Evolutionary conservation across 2,797 vertebrate genomes (phyloP), one percentile per base, ranked within the genome.

Genomic region (Galaxias olidus): DNA sequence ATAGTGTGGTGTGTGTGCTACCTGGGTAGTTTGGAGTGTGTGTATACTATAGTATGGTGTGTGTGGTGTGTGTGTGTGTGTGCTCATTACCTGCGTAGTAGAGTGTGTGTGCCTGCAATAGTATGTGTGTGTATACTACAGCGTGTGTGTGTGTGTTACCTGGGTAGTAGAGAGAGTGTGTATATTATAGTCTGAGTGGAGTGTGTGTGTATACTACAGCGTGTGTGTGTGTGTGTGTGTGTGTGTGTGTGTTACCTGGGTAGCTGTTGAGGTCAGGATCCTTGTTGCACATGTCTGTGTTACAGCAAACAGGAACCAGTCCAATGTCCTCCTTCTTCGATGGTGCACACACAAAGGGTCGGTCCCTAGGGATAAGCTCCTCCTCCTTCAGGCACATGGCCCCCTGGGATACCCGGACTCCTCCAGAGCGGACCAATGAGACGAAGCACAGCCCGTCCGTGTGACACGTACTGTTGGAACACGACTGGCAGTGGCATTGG

Each of bases 361-460:
- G 88, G 64, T 93, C 94, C 56, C 73, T 78, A n/a, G 94, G 94
- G 84, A 93, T 85, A 61, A 94, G 84, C 30, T 93, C 90, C 0
- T 62, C 72, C 74, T 90, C 73, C 65, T 87, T 83, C 79, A 93
- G 82, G 48, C 94, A 95, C 87, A 93, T 90, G 48, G 86, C 86
- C 14, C 90, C 91, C 71, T 84, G 90, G 66, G 60, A 47, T 46
- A 88, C 86, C 65, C 91, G 76, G 85, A 86, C 91, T 68, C 87
- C 89, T 66, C 84, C 87, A 44, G 84, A 88, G 71, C 87, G 82
- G 42, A 86, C 87, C 58, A 93, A 80, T 50, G 90, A 90, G 60
- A 88, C 88, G 75, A 91, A 89, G 74, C 94, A 95, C 0, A 94
- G 80, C 12, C 94, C 94, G 79, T 94, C 91, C 41, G 94, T 95